Evolutionary conservation across 1,140 invertebrate genomes (phyloP).

Genomic region (Pogonomyrmex barbatus): DNA sequence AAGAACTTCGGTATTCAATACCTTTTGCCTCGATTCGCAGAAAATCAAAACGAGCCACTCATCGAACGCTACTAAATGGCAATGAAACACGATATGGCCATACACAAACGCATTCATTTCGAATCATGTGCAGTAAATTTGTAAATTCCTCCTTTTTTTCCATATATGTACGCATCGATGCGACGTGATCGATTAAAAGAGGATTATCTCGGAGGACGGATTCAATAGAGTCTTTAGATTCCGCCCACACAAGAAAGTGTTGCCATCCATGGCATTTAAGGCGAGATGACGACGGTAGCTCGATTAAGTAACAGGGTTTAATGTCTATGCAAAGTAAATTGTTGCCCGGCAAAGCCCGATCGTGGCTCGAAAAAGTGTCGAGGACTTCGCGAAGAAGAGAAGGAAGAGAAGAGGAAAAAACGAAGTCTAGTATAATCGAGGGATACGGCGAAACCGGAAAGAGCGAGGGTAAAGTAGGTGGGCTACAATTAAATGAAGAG

Average conservation of each 20-base stretch:
- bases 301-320: constrained; percentile 77
- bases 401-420: constrained; percentile 22
- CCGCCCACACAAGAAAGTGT: constrained; percentile 58
- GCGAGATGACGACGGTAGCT: constrained; percentile 52
- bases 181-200: not conserved
- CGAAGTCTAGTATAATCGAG: constrained; percentile 52
- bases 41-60: constrained; percentile 63
- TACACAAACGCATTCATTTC: constrained; percentile 22
- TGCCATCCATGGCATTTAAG: constrained; percentile 52
- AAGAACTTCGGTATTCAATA: constrained; percentile 49
- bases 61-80: constrained; percentile 48
- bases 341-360: constrained; percentile 60
- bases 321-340: constrained; percentile 77
- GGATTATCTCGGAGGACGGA: constrained; percentile 16
- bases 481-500: constrained; percentile 80
- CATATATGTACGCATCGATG: not conserved
- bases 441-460: constrained; percentile 53
- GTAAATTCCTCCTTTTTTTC: constrained; percentile 4
- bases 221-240: constrained; percentile 41
- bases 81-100: constrained; percentile 61
- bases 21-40: constrained; percentile 18
- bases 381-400: constrained; percentile 5
- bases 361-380: constrained; percentile 57
- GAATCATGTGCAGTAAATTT: constrained; percentile 55
- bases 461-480: constrained; percentile 48